Base-by-base conservation (phyloP, 2,113 vertebrate genomes). In the Morphnarchus princeps region DNA sequence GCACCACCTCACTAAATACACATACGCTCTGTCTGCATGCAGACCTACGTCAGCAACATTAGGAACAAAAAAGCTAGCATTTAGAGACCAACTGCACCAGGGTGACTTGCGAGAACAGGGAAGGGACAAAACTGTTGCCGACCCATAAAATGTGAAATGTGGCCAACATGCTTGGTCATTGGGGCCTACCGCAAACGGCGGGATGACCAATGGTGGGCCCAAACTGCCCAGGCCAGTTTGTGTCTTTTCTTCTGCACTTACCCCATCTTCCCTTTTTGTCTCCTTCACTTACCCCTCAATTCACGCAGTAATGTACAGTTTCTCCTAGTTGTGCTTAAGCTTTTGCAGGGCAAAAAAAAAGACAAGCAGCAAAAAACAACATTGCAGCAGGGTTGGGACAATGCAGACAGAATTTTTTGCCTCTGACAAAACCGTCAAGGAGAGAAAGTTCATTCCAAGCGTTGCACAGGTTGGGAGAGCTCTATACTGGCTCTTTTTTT, bases 31-130 rank as follows among this genome's bases (percentile, higher is more conserved):
- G 36, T 31, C 34, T 66, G 22, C 82, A 8, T 17, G n/a, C 34
- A 9, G 22, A 10, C 16, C 0, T 32, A 12, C 5, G 1, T 43
- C 61, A 28, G 17, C 24, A 40, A 28, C 8, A 11, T 6, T 2
- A 25, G 20, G 6, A 47, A 25, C 10, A 62, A 32, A 63, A 88
- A 89, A 78, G 10, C 9, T 6, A 32, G 16, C 29, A 16, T 8
- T 62, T 47, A 26, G 8, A 49, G 34, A 25, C 31, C 55, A 34
- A 0, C 57, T 71, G 32, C 55, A 31, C 24, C 24, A 28, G 25
- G 28, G 17, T 24, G 36, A 49, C 10, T 9, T 38, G n/a, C 2
- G 3, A 55, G 50, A 71, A 49, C 7, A 79, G 5, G 20, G 17
- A 61, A 78, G 28, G 42, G 34, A 58, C 81, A 58, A 95, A 91